Base-by-base conservation (phyloP, 2,113 vertebrate species). In the Cynopterus brachyotis region DNA sequence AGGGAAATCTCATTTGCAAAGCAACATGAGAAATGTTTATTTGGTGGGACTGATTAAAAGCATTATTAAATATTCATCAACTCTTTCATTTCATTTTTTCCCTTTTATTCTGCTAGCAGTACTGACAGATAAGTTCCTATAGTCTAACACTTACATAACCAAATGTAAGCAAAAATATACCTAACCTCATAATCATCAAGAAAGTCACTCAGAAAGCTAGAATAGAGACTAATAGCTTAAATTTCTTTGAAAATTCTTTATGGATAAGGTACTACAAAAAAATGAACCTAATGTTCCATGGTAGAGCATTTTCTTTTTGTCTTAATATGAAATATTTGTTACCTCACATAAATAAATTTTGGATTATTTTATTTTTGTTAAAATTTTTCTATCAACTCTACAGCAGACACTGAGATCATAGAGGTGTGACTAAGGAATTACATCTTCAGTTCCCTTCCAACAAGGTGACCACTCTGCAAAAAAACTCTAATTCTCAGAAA, bases 401-500 rank as follows among this genome's bases (percentile, higher is more conserved):
- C 1, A 92, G 73, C 42, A 69, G 86, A 95, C 72, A 60, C 90
- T 97, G 90, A 96, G 92, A 97, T 97, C 95, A 88, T 87, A 94
- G 76, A 97, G 57, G 92, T 96, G 66, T 53, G 92, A 81, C 10
- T 97, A 79, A 97, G 67, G 57, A 98, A 98, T 96, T 89, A 94
- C 87, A 86, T 97, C 82, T 91, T 75, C 91, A 96, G 92, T 97
- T 95, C 2, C n/a, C 47, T 97, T 96, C 75, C 82, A 91, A 94
- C 67, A 98, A 97, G 97, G 91, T 95, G 92, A 98, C 96, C 40
- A 97, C 47, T 73, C 55, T 37, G 19, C 62, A 97, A 45, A 92
- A 94, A 92, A 94, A 37, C 67, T 97, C 88, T 47, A 92, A 0
- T 97, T 98, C 96, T 96, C 97, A 97, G 96, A 98, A 98, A 93